phyloP scores from a whole-genome alignment of 2,888 invertebrate species.

The Leuctra nigra region DNA sequence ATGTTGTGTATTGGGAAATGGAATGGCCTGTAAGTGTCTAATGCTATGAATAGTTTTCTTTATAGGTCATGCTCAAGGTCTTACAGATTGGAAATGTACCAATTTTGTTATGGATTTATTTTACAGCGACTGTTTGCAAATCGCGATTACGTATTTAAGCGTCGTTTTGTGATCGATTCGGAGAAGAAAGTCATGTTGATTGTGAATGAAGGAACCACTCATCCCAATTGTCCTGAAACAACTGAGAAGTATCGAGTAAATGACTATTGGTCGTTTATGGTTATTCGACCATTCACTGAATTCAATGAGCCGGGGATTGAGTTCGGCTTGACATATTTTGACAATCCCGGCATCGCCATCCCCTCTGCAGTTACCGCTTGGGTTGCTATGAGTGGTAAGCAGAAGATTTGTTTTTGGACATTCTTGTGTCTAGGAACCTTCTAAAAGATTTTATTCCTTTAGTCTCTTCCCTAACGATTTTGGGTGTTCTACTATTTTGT shows the following conservation, averaged over 20 bases:
- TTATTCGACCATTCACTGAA: slow-evolving; percentile 62
- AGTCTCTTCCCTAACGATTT: background rate
- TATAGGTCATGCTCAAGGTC: background rate
- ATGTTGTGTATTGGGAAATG: slow-evolving; percentile 84
- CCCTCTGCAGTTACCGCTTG: slow-evolving; percentile 65
- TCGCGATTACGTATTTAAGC: slow-evolving; percentile 78
- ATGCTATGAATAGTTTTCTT: background rate
- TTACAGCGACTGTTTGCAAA: slow-evolving; percentile 72
- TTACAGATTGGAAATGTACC: background rate
- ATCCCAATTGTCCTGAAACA: slow-evolving; percentile 60
- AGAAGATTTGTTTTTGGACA: background rate
- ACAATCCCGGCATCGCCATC: slow-evolving; percentile 75
- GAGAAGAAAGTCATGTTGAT: slow-evolving; percentile 53
- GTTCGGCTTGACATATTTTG: slow-evolving; percentile 81
- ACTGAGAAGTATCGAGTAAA: slow-evolving; percentile 63
- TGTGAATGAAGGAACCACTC: slow-evolving; percentile 61
- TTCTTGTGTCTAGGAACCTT: slow-evolving; percentile 9
- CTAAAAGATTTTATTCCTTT: background rate
- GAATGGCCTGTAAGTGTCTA: slow-evolving; percentile 68
- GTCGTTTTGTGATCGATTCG: slow-evolving; percentile 55
- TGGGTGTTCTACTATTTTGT: too few species aligned
- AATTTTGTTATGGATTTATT: too few species aligned
- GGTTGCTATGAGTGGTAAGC: slow-evolving; percentile 50
- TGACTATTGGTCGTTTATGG: slow-evolving; percentile 83
- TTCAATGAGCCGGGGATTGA: slow-evolving; percentile 63